Conservation (phyloP, 1,140 invertebrate genomes). For the Eriosoma lanigerum region DNA sequence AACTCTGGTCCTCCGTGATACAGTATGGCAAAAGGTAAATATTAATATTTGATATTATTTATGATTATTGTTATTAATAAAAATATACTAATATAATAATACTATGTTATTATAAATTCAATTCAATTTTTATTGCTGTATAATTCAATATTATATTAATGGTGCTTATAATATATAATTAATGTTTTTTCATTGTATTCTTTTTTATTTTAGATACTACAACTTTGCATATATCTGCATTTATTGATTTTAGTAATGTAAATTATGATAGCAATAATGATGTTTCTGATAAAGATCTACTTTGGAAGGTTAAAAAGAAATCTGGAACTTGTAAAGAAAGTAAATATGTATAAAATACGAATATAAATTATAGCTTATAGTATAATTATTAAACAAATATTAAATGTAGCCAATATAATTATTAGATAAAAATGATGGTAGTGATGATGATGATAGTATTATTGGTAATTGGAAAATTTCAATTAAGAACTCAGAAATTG, state of each 20-base stretch:
- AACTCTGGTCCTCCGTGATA: not conserved
- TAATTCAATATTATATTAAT: not conserved
- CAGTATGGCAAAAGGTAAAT: not conserved
- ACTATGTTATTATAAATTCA: not conserved
- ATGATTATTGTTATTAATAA: not conserved
- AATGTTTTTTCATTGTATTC: not conserved
- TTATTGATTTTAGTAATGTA: not conserved
- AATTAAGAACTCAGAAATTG: not conserved
- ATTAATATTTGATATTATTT: not conserved
- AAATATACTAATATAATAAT: not conserved
- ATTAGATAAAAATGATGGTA: not conserved
- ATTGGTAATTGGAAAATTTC: not conserved
- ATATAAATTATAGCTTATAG: not conserved
- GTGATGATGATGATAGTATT: not conserved
- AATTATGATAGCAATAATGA: not conserved
- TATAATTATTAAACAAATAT: not conserved
- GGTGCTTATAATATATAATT: not conserved
- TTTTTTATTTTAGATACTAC: slow-evolving; percentile 25
- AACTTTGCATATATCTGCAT: not conserved
- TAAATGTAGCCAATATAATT: not conserved
- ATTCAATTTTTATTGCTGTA: not conserved
- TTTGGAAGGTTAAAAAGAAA: not conserved
- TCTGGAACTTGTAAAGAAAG: not conserved
- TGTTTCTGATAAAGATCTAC: not conserved
- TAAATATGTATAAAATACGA: not conserved